Conservation (phyloP, 2,797 vertebrate species). For the Hozukius guyotensis region DNA sequence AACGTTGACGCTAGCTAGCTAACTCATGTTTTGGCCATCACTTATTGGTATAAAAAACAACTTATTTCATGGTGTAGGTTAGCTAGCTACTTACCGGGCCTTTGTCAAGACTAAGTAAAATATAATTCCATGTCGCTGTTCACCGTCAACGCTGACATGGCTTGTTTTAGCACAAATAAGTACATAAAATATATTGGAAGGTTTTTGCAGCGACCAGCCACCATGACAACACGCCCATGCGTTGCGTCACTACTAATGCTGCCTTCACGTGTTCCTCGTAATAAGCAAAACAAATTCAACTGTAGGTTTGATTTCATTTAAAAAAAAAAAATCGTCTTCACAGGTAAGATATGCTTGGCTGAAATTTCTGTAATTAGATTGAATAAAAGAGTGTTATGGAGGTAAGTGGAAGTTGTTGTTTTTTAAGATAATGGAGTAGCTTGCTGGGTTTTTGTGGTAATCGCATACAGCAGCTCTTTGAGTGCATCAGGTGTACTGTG, state of each 20-base stretch:
- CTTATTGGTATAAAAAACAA: constrained; percentile 29
- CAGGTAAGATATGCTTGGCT: not conserved
- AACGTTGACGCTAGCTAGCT: constrained; percentile 70
- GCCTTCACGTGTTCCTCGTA: constrained; percentile 58
- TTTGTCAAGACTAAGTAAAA: constrained; percentile 1
- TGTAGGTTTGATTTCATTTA: not conserved
- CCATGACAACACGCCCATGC: constrained; percentile 80
- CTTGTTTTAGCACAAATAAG: constrained; percentile 52
- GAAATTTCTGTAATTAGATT: not conserved
- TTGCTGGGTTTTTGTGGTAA: too few relatives aligned
- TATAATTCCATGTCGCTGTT: constrained; percentile 45
- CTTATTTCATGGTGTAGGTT: not conserved
- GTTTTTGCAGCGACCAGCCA: constrained; percentile 62
- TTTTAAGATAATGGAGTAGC: too few relatives aligned
- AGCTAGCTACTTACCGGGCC: constrained; percentile 64
- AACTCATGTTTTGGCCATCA: constrained; percentile 51
- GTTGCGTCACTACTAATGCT: constrained; percentile 68
- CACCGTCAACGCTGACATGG: constrained; percentile 42
- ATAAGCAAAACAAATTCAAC: not conserved
- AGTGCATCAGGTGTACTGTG: too few relatives aligned
- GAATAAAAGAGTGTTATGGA: not conserved
- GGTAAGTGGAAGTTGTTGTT: too few relatives aligned
- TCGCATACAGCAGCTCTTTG: too few relatives aligned
- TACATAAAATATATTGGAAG: constrained; percentile 26
- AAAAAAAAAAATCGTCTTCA: not conserved